Evolutionary conservation across 2,888 invertebrate genomes (phyloP).

Genomic region (Holacanthella duospinosa): DNA sequence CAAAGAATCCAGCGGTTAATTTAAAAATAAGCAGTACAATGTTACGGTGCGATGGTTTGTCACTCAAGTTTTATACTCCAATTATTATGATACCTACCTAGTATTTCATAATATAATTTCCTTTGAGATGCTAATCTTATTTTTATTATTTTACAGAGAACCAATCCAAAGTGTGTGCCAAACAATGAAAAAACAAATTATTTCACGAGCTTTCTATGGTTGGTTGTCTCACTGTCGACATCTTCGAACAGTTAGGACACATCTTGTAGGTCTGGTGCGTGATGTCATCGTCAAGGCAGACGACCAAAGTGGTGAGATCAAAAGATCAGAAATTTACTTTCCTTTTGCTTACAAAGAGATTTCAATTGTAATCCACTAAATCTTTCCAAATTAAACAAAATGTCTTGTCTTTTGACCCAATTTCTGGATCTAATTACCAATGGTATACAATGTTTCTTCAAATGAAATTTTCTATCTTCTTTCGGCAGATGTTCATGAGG

Average conservation of each 20-base stretch:
- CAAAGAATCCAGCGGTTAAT: background rate
- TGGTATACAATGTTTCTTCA: too few species aligned
- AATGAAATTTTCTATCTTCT: too few species aligned
- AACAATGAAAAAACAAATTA: conserved; percentile 88
- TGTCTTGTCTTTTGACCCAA: background rate
- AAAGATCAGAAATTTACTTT: too few species aligned
- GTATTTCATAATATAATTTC: background rate
- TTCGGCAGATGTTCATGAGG: conserved; percentile 40
- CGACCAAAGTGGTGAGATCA: conserved; percentile 36
- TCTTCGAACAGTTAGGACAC: conserved; percentile 80
- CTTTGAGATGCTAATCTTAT: background rate
- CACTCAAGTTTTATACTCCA: too few species aligned
- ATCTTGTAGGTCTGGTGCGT: conserved; percentile 71
- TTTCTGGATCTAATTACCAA: background rate
- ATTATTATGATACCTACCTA: too few species aligned
- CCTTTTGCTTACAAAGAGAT: background rate
- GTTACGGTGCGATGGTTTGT: too few species aligned
- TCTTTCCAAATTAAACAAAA: conserved; percentile 1
- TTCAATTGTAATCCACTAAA: background rate
- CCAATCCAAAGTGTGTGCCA: conserved; percentile 70
- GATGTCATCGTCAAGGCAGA: conserved; percentile 52
- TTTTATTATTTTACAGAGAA: conserved; percentile 40
- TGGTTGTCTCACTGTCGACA: conserved; percentile 92
- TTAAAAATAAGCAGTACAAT: too few species aligned
- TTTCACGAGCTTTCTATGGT: conserved; percentile 89